These are phyloP conservation scores for Podocnemis expansa DNA, from an alignment of 2,113 vertebrate genomes.

Conservation along the genomic window DNA sequence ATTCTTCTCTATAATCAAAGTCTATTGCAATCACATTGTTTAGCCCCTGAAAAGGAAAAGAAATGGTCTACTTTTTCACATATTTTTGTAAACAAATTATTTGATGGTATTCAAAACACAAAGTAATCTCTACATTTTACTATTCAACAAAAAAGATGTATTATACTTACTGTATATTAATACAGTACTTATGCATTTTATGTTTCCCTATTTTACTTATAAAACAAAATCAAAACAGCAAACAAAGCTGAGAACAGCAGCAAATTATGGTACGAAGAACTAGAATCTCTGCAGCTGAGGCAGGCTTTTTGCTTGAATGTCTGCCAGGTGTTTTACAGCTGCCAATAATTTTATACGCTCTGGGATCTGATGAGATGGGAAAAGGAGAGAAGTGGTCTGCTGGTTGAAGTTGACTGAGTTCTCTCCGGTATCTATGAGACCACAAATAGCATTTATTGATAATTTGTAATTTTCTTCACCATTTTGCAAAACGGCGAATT, in stretches of 20 bases:
- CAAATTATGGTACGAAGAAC: not conserved
- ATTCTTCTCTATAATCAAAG: slow-evolving; percentile 98
- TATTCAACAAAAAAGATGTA: not conserved
- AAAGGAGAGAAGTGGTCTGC: not conserved
- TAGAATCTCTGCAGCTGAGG: not conserved
- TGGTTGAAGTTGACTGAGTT: not conserved
- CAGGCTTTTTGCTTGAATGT: not conserved
- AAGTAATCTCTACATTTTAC: not conserved
- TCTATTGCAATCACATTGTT: slow-evolving; percentile 97
- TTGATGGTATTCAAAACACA: not conserved
- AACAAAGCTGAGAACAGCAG: not conserved
- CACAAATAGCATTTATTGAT: not conserved
- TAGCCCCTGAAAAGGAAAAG: slow-evolving; percentile 83
- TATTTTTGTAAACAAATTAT: not conserved
- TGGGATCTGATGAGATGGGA: not conserved
- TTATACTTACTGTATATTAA: not conserved
- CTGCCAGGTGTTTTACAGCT: not conserved
- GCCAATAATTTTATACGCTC: not conserved
- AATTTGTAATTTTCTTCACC: not conserved
- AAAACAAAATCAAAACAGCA: not conserved
- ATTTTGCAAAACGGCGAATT: not conserved
- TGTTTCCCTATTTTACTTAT: not conserved
- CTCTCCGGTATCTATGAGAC: not conserved
- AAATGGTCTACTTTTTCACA: not conserved
- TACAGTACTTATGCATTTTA: not conserved